Evolutionary conservation across 2,888 invertebrate genomes (phyloP).

Genomic region (Exocentrus adspersus): DNA sequence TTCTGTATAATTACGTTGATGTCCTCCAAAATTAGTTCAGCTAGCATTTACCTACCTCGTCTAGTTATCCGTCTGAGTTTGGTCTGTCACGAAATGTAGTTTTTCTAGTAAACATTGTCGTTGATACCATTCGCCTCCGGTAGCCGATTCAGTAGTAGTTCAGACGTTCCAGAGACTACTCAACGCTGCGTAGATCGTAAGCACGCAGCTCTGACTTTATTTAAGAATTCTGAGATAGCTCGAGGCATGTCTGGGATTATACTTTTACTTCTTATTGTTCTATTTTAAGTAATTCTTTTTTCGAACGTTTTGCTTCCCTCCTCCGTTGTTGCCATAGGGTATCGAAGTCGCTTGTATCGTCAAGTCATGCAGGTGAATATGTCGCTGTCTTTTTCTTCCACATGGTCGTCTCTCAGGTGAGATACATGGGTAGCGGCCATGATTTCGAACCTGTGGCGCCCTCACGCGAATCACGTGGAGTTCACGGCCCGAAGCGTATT

Average conservation of each 20-base stretch:
- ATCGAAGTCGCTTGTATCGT: conserved; percentile 47
- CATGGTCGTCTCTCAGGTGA: conserved; percentile 30
- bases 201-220: conserved; percentile 46
- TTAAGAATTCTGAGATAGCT: conserved; percentile 56
- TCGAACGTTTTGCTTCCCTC: conserved; percentile 58
- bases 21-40: neutral
- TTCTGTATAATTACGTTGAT: neutral
- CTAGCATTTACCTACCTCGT: conserved; percentile 1
- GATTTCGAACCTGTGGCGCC: conserved; percentile 57
- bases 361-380: conserved; percentile 56
- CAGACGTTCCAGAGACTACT: conserved; percentile 2
- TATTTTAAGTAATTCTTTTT: conserved; percentile 58
- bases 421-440: conserved; percentile 57
- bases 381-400: conserved; percentile 30
- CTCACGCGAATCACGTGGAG: conserved; percentile 55
- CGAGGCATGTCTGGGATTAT: conserved; percentile 58
- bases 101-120: conserved; percentile 27
- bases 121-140: conserved; percentile 13
- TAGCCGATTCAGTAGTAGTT: conserved; percentile 14
- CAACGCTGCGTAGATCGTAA: conserved; percentile 33
- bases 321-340: conserved; percentile 52
- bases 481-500: conserved; percentile 25
- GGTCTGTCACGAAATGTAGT: conserved; percentile 20
- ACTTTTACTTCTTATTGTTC: conserved; percentile 61
- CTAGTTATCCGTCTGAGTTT: conserved; percentile 9